These are phyloP conservation scores for Hippopotamyrus pictus DNA, from an alignment of 2,797 vertebrate genomes.

Conservation along the genomic window DNA sequence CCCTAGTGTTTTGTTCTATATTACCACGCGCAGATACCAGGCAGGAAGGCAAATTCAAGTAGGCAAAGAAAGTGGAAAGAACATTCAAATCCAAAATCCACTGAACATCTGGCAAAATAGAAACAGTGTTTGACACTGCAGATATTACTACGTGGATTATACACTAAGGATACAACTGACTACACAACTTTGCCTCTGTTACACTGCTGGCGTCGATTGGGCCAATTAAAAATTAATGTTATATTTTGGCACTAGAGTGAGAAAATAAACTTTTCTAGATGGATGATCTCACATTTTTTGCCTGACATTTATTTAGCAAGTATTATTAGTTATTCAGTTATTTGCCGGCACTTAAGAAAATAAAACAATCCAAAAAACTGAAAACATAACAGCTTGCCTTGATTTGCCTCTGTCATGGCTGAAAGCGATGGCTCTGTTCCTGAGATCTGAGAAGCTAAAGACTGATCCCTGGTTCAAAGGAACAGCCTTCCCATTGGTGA, in stretches of 20 bases:
- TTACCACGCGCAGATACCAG: not conserved
- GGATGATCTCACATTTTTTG: not conserved
- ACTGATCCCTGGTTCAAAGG: constrained; percentile 54
- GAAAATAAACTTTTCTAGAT: not conserved
- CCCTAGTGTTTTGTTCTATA: not conserved
- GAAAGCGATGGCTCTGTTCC: constrained; percentile 63
- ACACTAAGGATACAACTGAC: not conserved
- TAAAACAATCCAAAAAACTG: not conserved
- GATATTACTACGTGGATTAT: not conserved
- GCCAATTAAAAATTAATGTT: not conserved
- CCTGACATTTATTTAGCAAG: not conserved
- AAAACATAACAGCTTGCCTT: constrained; percentile 61
- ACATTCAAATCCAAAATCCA: not conserved
- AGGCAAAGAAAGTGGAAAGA: not conserved
- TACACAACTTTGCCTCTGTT: not conserved
- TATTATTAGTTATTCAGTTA: not conserved
- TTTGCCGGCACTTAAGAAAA: not conserved
- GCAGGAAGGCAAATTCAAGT: not conserved
- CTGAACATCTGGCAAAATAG: not conserved
- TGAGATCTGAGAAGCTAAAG: constrained; percentile 71
- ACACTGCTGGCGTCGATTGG: not conserved
- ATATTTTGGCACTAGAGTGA: not conserved
- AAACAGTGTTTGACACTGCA: not conserved
- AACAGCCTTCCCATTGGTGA: constrained; percentile 42
- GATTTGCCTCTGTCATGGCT: constrained; percentile 64